These are phyloP conservation scores for Cynopterus sphinx DNA, from an alignment of 2,797 vertebrate species.

Conservation along the genomic window DNA sequence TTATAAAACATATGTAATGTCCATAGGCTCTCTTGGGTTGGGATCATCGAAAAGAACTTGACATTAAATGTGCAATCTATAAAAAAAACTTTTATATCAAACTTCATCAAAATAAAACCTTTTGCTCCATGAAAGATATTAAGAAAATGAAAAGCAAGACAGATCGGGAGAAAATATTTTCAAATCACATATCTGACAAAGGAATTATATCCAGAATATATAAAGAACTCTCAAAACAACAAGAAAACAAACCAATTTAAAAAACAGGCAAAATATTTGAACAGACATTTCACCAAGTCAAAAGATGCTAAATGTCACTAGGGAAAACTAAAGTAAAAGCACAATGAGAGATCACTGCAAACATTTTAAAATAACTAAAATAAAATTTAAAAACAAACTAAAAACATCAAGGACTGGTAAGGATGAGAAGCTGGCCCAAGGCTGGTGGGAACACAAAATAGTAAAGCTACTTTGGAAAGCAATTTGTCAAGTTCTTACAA, in stretches of 20 bases:
- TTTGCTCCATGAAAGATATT: background rate
- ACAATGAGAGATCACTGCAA: background rate
- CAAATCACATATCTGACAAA: background rate
- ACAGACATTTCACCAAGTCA: background rate
- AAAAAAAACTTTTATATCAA: background rate
- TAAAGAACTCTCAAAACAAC: background rate
- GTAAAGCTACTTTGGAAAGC: background rate
- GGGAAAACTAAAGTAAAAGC: conserved; percentile 10
- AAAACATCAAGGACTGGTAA: background rate
- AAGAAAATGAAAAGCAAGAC: background rate
- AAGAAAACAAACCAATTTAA: background rate
- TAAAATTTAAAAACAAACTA: background rate
- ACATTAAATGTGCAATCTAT: background rate
- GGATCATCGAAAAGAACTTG: background rate
- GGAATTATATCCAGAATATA: background rate
- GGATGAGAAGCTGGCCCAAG: background rate
- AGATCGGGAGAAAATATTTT: background rate
- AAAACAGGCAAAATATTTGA: background rate
- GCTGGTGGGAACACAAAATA: background rate
- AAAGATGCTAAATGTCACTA: background rate
- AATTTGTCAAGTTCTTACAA: background rate
- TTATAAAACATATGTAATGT: background rate
- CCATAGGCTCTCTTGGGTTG: background rate
- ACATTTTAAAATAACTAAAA: background rate
- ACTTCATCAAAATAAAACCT: background rate